These are phyloP conservation scores for Linnaemya tessellans DNA, from an alignment of 2,888 invertebrate species.

Conservation along the genomic window DNA sequence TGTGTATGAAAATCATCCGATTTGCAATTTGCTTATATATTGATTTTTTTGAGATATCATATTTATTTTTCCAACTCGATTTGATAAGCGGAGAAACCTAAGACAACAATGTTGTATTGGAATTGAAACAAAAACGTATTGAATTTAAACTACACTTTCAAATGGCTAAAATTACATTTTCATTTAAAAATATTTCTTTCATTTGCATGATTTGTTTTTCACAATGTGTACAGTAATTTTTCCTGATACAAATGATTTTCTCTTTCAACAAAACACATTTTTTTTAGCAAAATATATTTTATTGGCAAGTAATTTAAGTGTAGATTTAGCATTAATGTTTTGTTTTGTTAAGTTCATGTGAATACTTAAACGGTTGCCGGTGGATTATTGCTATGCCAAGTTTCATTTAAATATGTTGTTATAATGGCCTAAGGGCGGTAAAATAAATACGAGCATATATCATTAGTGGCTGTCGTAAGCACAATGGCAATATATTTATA, in stretches of 20 bases:
- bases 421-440: background rate
- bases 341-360: background rate
- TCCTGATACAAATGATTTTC: background rate
- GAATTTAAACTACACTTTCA: slow-evolving; percentile 27
- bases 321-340: slow-evolving; percentile 11
- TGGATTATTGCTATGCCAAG: background rate
- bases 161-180: slow-evolving; percentile 35
- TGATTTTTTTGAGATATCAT: slow-evolving; percentile 16
- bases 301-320: slow-evolving; percentile 16
- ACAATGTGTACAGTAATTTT: background rate
- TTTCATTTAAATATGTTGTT: background rate
- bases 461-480: no score
- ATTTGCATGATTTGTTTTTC: slow-evolving; percentile 55
- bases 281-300: background rate
- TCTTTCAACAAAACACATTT: background rate
- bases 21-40: slow-evolving; percentile 21
- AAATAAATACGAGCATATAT: background rate
- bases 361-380: background rate
- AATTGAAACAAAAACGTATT: slow-evolving; percentile 59
- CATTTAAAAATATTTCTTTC: slow-evolving; percentile 26
- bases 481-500: no score
- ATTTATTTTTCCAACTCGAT: slow-evolving; percentile 5
- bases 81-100: slow-evolving; percentile 35
- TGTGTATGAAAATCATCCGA: slow-evolving; percentile 8
- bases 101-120: slow-evolving; percentile 50